phyloP scores from a whole-genome alignment of 2,797 vertebrate species.

The Diplodus puntazzo region DNA sequence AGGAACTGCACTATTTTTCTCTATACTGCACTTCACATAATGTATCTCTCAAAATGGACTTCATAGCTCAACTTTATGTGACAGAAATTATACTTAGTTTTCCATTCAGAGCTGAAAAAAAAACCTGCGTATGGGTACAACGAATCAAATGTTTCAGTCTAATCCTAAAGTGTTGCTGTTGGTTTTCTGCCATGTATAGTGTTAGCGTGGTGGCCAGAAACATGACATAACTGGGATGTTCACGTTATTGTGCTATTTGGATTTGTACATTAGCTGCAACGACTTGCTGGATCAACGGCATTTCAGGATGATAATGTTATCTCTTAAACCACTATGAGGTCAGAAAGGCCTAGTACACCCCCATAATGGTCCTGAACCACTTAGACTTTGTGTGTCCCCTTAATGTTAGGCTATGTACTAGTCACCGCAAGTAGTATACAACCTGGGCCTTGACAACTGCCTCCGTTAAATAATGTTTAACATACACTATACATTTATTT shows the following conservation, averaged over 20 bases:
- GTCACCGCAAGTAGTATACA: too few relatives aligned
- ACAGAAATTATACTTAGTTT: slow-evolving; percentile 15
- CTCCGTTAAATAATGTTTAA: too few relatives aligned
- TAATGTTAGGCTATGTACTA: too few relatives aligned
- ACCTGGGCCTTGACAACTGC: too few relatives aligned
- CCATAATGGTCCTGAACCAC: too few relatives aligned
- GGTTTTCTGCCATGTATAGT: neutral
- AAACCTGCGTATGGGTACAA: slow-evolving; percentile 2
- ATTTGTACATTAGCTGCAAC: too few relatives aligned
- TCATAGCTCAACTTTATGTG: slow-evolving; percentile 10
- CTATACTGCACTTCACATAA: neutral
- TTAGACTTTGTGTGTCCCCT: too few relatives aligned
- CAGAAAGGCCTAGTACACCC: too few relatives aligned
- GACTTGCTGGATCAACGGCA: too few relatives aligned
- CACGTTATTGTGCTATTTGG: neutral
- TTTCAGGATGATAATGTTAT: too few relatives aligned
- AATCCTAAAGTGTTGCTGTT: neutral
- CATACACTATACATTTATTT: too few relatives aligned
- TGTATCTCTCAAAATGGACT: slow-evolving; percentile 23
- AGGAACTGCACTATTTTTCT: slow-evolving; percentile 39
- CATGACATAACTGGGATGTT: neutral
- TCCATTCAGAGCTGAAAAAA: slow-evolving; percentile 5
- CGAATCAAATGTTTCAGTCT: neutral
- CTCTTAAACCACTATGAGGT: too few relatives aligned
- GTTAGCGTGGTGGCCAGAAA: neutral